These are phyloP conservation scores for Campylomormyrus numenius DNA, from an alignment of 2,113 vertebrate species.

Conservation along the genomic window DNA sequence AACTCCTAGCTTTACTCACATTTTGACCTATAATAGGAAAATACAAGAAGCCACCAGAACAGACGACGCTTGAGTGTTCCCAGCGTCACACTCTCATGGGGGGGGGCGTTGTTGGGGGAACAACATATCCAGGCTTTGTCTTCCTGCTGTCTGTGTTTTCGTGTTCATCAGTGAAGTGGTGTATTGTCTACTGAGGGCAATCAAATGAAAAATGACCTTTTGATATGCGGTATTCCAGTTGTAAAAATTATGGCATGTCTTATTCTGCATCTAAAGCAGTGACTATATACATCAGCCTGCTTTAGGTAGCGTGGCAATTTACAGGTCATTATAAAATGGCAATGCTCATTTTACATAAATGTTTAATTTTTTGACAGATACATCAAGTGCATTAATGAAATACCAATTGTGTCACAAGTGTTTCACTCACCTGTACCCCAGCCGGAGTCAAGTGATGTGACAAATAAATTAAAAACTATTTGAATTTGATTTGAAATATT, in stretches of 20 bases:
- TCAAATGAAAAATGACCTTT: slow-evolving; percentile 6
- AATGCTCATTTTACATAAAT: neutral
- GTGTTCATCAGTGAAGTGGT: slow-evolving; percentile 61
- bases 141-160: slow-evolving; percentile 68
- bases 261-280: neutral
- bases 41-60: slow-evolving; percentile 4
- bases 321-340: neutral
- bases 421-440: neutral
- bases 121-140: slow-evolving; percentile 68
- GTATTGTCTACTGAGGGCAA: slow-evolving; percentile 32
- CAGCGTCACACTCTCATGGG: slow-evolving; percentile 77
- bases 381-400: neutral
- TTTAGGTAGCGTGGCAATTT: no score
- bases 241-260: neutral
- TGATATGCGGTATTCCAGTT: neutral
- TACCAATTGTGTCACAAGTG: neutral
- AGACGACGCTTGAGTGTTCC: slow-evolving; percentile 98
- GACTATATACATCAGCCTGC: neutral
- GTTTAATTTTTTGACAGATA: neutral
- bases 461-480: neutral
- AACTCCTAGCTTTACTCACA: neutral
- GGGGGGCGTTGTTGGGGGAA: slow-evolving; percentile 45
- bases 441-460: neutral
- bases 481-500: neutral
- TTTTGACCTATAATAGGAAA: neutral